Conservation (phyloP, 1,140 invertebrate genomes). For the Daktulosphaira vitifoliae region DNA sequence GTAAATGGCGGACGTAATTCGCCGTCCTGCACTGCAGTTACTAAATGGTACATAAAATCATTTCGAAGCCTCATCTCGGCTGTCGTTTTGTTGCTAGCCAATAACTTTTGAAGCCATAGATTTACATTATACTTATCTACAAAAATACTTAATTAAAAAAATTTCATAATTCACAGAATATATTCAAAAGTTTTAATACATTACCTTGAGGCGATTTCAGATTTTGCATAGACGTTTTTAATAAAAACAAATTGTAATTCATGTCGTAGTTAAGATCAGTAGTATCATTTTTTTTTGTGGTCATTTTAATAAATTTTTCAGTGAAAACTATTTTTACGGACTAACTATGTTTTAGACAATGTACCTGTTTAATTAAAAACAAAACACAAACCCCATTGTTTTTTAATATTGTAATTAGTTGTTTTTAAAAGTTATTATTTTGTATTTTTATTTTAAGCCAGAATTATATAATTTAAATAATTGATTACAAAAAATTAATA, state of each 20-base stretch:
- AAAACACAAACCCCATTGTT: too few species aligned
- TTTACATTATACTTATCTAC: conserved; percentile 42
- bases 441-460: too few species aligned
- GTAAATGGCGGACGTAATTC: conserved; percentile 45
- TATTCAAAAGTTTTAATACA: too few species aligned
- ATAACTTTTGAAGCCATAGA: conserved; percentile 46
- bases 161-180: too few species aligned
- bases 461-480: too few species aligned
- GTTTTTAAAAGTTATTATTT: too few species aligned
- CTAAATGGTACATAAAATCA: conserved; percentile 48
- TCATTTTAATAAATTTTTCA: too few species aligned
- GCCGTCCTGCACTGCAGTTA: conserved; percentile 45
- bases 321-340: too few species aligned
- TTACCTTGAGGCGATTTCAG: background rate
- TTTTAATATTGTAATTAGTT: too few species aligned
- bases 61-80: conserved; percentile 47
- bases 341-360: too few species aligned
- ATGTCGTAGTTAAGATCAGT: conserved; percentile 4
- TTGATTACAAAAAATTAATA: too few species aligned
- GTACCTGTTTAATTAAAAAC: too few species aligned
- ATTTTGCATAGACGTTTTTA: background rate
- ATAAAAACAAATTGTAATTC: conserved; percentile 6
- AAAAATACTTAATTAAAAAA: background rate
- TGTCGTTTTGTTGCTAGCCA: conserved; percentile 42
- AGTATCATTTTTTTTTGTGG: background rate